Evolutionary conservation across 92 coral and sea anemone species (phyloP).

Genomic region (Pocillopora meandrina): DNA sequence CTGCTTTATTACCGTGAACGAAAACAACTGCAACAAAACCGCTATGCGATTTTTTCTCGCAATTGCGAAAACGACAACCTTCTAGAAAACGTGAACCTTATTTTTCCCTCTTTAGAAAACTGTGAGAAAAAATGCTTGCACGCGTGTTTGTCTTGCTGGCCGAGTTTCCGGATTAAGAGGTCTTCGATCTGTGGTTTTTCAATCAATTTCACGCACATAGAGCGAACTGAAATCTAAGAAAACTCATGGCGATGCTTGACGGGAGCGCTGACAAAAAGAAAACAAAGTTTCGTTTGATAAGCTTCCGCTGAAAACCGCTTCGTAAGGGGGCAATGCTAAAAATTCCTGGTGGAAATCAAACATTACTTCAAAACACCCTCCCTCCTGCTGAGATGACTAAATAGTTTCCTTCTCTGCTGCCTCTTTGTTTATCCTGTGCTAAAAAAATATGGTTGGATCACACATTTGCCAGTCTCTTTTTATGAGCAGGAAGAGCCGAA

Average conservation of each 20-base stretch:
- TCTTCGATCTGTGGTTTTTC: conserved; percentile 9
- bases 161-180: conserved; percentile 24
- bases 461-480: not conserved
- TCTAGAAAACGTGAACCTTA: too few species aligned
- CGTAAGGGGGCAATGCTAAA: not conserved
- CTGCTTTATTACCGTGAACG: too few species aligned
- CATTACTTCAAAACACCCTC: conserved; percentile 4
- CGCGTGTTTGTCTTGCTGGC: conserved; percentile 1
- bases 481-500: not conserved
- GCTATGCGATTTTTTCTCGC: not conserved
- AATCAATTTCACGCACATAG: not conserved
- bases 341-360: conserved; percentile 26
- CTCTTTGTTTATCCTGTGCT: not conserved
- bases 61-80: not conserved
- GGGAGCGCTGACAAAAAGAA: not conserved
- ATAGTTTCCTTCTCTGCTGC: not conserved
- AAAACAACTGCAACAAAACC: not conserved
- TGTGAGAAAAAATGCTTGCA: not conserved
- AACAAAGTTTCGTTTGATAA: conserved; percentile 8
- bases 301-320: conserved; percentile 13
- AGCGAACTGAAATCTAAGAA: not conserved
- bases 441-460: not conserved
- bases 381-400: not conserved
- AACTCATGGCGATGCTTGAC: not conserved
- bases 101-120: not conserved